Percentiles rank a stretch among this genome's conserved stretches.
Evolutionary conservation across 2,797 vertebrate species (phyloP).

Genomic region (Falco cherrug): DNA sequence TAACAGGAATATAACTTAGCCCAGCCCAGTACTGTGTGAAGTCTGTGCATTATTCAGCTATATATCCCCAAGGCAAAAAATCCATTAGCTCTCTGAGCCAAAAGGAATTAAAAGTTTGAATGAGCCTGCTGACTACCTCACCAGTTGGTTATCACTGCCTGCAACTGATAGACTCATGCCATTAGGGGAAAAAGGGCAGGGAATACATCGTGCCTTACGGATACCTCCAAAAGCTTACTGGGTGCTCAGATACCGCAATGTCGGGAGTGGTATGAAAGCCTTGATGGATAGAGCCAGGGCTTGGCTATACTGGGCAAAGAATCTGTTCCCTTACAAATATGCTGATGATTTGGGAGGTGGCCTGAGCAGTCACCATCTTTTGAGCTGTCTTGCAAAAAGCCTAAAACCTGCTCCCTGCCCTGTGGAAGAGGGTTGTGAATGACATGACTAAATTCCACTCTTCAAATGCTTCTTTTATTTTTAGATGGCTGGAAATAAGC

Average conservation of each 20-base stretch:
- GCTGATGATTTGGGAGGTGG: slow-evolving; percentile 17
- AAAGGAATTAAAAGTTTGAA: slow-evolving; percentile 58
- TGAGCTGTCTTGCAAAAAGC: background rate
- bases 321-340: slow-evolving; percentile 37
- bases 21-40: background rate
- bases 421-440: background rate
- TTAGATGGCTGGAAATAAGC: slow-evolving; percentile 46
- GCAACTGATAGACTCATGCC: background rate
- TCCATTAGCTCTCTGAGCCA: slow-evolving; percentile 64
- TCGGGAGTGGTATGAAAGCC: background rate
- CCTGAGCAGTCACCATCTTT: background rate
- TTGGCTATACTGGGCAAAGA: slow-evolving; percentile 36
- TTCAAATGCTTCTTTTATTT: slow-evolving; percentile 31
- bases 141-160: slow-evolving; percentile 31
- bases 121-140: slow-evolving; percentile 11
- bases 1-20: background rate
- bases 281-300: slow-evolving; percentile 41
- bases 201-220: background rate
- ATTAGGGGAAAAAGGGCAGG: background rate
- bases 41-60: slow-evolving; percentile 61
- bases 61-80: slow-evolving; percentile 67
- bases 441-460: background rate
- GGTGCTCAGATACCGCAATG: background rate
- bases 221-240: background rate
- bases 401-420: background rate